Evolutionary conservation across 2,888 invertebrate genomes (phyloP).

Genomic region (Ennomos fuscantarius): DNA sequence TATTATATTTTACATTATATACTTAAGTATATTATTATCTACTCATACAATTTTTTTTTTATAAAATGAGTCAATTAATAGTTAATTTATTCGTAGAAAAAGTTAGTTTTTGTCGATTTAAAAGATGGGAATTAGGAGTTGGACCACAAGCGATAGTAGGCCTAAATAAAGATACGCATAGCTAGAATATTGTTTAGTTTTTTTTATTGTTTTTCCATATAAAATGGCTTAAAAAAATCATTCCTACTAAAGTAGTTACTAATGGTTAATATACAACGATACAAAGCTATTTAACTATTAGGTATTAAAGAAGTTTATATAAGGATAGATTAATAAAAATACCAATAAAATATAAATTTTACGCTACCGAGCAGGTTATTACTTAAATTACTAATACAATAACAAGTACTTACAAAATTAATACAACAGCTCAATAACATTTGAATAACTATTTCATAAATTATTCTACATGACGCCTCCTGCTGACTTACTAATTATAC

Average conservation of each 20-base stretch:
- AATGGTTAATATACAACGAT: too few relatives aligned
- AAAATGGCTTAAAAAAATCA: too few relatives aligned
- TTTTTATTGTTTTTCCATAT: too few relatives aligned
- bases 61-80: too few relatives aligned
- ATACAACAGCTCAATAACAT: conserved; percentile 32
- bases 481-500: conserved; percentile 59
- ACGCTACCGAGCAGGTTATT: conserved; percentile 23
- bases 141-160: too few relatives aligned
- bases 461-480: conserved; percentile 51
- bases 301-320: too few relatives aligned
- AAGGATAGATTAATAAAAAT: conserved; percentile 7
- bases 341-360: conserved; percentile 19
- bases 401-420: conserved; percentile 28
- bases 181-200: not conserved
- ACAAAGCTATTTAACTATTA: too few relatives aligned
- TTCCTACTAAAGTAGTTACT: too few relatives aligned
- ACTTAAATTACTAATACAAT: conserved; percentile 28
- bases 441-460: conserved; percentile 43
- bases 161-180: not conserved
- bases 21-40: too few relatives aligned
- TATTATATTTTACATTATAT: too few relatives aligned
- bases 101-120: not conserved
- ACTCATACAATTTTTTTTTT: too few relatives aligned
- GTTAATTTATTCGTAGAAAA: not conserved
- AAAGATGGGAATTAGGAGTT: too few relatives aligned